These are phyloP conservation scores for Erebia palarica DNA, from an alignment of 2,888 invertebrate species.

Conservation along the genomic window DNA sequence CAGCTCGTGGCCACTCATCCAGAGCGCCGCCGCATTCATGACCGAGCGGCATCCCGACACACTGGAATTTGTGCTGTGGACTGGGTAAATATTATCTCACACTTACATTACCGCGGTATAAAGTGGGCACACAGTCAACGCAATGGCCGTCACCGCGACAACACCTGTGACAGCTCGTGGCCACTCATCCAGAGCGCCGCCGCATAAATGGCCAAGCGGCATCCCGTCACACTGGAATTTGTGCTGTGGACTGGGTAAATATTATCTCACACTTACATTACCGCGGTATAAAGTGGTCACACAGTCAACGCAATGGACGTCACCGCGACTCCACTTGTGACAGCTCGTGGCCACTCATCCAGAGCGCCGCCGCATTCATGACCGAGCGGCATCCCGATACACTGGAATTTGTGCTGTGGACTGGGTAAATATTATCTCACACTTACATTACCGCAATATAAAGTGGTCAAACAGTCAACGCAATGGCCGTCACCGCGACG, in stretches of 20 bases:
- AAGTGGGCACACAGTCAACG: slow-evolving; percentile 67
- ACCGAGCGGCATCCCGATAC: slow-evolving; percentile 90
- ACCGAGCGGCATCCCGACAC: slow-evolving; percentile 91
- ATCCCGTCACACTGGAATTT: slow-evolving; percentile 94
- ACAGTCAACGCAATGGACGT: slow-evolving; percentile 78
- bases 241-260: slow-evolving; percentile 96
- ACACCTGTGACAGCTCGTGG: slow-evolving; percentile 95
- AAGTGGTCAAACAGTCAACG: slow-evolving; percentile 67
- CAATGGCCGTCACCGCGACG: slow-evolving; percentile 78
- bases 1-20: slow-evolving; percentile 94
- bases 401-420: slow-evolving; percentile 96
- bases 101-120: slow-evolving; percentile 55
- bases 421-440: slow-evolving; percentile 86
- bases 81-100: slow-evolving; percentile 86
- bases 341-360: slow-evolving; percentile 94
- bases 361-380: slow-evolving; percentile 94
- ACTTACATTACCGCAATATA: too few relatives aligned
- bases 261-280: slow-evolving; percentile 46
- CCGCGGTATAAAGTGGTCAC: slow-evolving; percentile 55
- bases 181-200: slow-evolving; percentile 94
- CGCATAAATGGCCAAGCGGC: slow-evolving; percentile 91
- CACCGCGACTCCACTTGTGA: slow-evolving; percentile 88
- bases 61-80: slow-evolving; percentile 96
- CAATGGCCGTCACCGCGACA: slow-evolving; percentile 78
- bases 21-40: slow-evolving; percentile 94